Conservation (phyloP, 2,888 invertebrate genomes). For the Tetragnatha montana region DNA sequence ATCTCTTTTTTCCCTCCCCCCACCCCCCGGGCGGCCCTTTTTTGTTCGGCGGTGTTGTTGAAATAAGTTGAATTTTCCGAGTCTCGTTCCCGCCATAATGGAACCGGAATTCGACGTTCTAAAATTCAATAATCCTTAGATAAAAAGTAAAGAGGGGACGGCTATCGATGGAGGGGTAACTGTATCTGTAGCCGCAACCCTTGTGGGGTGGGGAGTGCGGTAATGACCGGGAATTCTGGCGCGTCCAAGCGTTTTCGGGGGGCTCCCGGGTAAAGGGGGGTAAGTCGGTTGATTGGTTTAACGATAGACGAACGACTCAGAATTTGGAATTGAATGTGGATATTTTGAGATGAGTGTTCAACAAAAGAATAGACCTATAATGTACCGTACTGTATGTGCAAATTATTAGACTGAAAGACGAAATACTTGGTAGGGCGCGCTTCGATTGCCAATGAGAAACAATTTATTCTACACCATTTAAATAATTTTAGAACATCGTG, state of each 20-base stretch:
- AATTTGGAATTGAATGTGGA: too few species aligned
- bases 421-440: too few species aligned
- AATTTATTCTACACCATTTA: too few species aligned
- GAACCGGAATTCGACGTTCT: slow-evolving; percentile 58
- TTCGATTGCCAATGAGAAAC: too few species aligned
- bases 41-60: slow-evolving; percentile 40
- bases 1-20: slow-evolving; percentile 33
- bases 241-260: background rate
- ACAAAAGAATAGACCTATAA: background rate
- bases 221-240: slow-evolving; percentile 29
- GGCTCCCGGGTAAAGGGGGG: background rate
- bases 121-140: slow-evolving; percentile 66
- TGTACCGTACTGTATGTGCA: background rate
- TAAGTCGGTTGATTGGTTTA: background rate
- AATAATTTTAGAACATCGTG: too few species aligned
- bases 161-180: slow-evolving; percentile 43
- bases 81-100: slow-evolving; percentile 39
- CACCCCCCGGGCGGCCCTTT: slow-evolving; percentile 24
- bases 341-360: background rate
- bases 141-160: slow-evolving; percentile 43
- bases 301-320: background rate
- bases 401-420: background rate
- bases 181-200: slow-evolving; percentile 48
- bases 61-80: slow-evolving; percentile 61
- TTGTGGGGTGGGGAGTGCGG: slow-evolving; percentile 15